Conservation (phyloP, 1,140 invertebrate species). For the Rhizoglyphus robini region DNA sequence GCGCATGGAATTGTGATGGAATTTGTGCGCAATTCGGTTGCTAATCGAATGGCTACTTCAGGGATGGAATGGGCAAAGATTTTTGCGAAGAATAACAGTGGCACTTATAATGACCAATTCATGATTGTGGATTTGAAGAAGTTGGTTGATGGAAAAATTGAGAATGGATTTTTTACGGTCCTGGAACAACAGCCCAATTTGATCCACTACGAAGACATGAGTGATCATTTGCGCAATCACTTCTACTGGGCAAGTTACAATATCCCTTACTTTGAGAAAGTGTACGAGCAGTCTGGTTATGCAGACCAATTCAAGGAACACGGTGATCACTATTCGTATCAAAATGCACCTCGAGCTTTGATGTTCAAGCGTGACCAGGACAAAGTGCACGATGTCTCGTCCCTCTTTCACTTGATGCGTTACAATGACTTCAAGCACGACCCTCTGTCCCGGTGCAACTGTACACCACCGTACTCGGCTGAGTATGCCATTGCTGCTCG, state of each 20-base stretch:
- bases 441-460: constrained; percentile 22
- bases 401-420: constrained; percentile 33
- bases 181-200: constrained; percentile 67
- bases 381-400: constrained; percentile 29
- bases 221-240: constrained; percentile 46
- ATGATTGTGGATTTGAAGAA: constrained; percentile 53
- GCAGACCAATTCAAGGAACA: constrained; percentile 42
- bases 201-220: constrained; percentile 45
- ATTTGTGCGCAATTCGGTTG: constrained; percentile 61
- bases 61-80: constrained; percentile 53
- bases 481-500: constrained; percentile 22
- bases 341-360: constrained; percentile 32
- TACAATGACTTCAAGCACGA: constrained; percentile 30
- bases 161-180: constrained; percentile 50
- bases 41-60: constrained; percentile 60
- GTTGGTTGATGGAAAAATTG: constrained; percentile 32
- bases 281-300: constrained; percentile 44
- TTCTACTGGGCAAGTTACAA: constrained; percentile 67
- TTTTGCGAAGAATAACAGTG: constrained; percentile 52
- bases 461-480: constrained; percentile 23
- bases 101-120: constrained; percentile 79
- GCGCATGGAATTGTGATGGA: constrained; percentile 51
- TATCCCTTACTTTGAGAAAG: constrained; percentile 52
- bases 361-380: constrained; percentile 33
- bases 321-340: constrained; percentile 47